Percentiles rank a stretch among this genome's conserved stretches.
Conservation (phyloP, 2,888 invertebrate genomes). For the Masnerella sp. region DNA sequence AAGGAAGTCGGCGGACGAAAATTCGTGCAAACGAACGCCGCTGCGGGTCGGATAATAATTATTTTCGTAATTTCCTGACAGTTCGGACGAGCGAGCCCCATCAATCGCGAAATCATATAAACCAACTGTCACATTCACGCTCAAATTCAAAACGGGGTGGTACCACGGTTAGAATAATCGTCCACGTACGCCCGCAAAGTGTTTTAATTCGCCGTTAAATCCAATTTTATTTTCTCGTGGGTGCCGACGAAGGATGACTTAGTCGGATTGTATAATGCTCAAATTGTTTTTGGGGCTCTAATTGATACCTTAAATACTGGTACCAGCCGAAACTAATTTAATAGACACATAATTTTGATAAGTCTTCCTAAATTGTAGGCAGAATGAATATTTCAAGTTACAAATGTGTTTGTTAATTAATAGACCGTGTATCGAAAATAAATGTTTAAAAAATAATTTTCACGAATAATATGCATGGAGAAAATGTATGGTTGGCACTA, state of each 20-base stretch:
- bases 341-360: no score
- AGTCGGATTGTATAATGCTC: no score
- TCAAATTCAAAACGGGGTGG: conserved; percentile 67
- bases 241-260: conserved; percentile 16
- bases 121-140: conserved; percentile 71
- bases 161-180: conserved; percentile 38
- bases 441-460: no score
- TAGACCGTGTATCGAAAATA: no score
- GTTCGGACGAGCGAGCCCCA: conserved; percentile 66
- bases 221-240: conserved; percentile 29
- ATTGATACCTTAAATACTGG: no score
- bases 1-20: conserved; percentile 46
- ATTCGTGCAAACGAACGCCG: conserved; percentile 55
- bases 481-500: no score
- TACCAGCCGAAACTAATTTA: no score
- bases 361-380: no score
- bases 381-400: no score
- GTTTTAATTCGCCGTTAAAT: conserved; percentile 44
- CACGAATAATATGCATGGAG: no score
- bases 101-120: conserved; percentile 72
- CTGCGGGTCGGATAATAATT: conserved; percentile 67
- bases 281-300: no score
- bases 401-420: no score
- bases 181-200: conserved; percentile 25
- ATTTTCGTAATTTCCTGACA: conserved; percentile 75